phyloP scores from a whole-genome alignment of 1,140 invertebrate genomes.

The Venustaconcha ellipsiformis region DNA sequence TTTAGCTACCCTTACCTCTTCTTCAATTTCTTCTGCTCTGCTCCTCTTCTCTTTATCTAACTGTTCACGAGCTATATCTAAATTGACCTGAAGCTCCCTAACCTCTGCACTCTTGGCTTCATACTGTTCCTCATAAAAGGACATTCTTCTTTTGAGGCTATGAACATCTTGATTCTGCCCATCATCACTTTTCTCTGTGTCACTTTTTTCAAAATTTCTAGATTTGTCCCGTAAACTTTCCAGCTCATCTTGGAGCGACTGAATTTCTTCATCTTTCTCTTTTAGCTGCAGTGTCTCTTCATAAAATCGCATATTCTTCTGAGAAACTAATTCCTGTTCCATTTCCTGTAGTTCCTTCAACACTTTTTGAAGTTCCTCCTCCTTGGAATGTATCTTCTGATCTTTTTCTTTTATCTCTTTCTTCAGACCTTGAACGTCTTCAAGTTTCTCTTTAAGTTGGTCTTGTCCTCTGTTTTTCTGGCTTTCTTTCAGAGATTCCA shows the following conservation, averaged over 20 bases:
- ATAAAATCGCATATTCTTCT: slow-evolving; percentile 21
- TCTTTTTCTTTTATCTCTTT: slow-evolving; percentile 16
- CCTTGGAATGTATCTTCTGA: slow-evolving; percentile 8
- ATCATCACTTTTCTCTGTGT: slow-evolving; percentile 8
- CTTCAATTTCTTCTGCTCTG: slow-evolving; percentile 18
- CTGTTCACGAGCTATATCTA: slow-evolving; percentile 20
- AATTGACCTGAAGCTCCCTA: slow-evolving; percentile 17
- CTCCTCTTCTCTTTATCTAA: slow-evolving; percentile 24
- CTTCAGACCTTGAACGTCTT: slow-evolving; percentile 3
- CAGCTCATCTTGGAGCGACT: slow-evolving; percentile 32
- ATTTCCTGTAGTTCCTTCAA: slow-evolving; percentile 20
- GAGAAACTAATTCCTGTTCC: slow-evolving; percentile 26
- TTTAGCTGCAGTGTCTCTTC: slow-evolving; percentile 24
- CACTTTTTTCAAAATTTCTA: slow-evolving; percentile 21
- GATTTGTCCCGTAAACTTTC: slow-evolving; percentile 20
- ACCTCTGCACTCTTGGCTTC: slow-evolving; percentile 28
- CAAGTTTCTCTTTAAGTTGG: slow-evolving; percentile 15
- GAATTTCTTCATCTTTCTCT: slow-evolving; percentile 35
- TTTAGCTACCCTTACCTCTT: slow-evolving; percentile 21
- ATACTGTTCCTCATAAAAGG: slow-evolving; percentile 32
- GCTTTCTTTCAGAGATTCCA: slow-evolving; percentile 15
- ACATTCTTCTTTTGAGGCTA: slow-evolving; percentile 25
- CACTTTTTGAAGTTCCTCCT: slow-evolving; percentile 14
- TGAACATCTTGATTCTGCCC: slow-evolving; percentile 9
- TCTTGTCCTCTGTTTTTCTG: slow-evolving; percentile 16